A percentile compares a stretch with the other conserved stretches of the same genome.
Conservation (phyloP, 2,113 vertebrate genomes). For the Mormyrus iriodes region DNA sequence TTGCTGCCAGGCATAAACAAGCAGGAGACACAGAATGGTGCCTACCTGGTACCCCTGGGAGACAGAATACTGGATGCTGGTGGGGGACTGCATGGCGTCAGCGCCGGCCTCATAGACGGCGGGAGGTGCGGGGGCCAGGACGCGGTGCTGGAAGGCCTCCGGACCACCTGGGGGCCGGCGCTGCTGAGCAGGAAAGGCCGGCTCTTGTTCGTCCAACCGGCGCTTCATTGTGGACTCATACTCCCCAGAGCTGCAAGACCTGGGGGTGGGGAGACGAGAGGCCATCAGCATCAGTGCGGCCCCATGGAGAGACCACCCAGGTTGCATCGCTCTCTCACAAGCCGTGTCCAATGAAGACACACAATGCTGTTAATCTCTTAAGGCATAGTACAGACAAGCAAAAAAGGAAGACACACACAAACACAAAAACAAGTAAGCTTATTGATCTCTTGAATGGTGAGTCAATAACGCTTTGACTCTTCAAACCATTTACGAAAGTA, state of each 20-base stretch:
- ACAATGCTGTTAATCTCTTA: background rate
- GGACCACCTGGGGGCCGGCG: conserved; percentile 75
- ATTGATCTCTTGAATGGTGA: background rate
- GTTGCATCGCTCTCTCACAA: background rate
- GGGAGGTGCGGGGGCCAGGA: conserved; percentile 79
- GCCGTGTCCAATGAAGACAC: background rate
- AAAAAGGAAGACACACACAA: background rate
- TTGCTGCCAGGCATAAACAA: background rate
- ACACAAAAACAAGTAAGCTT: background rate
- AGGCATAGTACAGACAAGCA: background rate
- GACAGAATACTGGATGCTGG: conserved; percentile 91
- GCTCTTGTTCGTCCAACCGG: conserved; percentile 90
- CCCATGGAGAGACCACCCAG: background rate
- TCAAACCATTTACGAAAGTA: background rate
- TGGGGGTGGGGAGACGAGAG: background rate
- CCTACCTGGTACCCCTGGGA: conserved; percentile 91
- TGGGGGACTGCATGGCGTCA: conserved; percentile 89
- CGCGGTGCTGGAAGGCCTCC: conserved; percentile 83
- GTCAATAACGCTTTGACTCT: background rate
- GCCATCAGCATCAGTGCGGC: background rate
- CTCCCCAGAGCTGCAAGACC: conserved; percentile 56
- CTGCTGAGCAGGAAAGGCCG: conserved; percentile 82
- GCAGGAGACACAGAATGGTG: background rate
- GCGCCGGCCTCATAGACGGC: conserved; percentile 78
- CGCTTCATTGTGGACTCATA: conserved; percentile 98